Evolutionary conservation across 2,888 invertebrate species (phyloP), one percentile per base, ranked within the genome.

Genomic region (Apodemia duryi): DNA sequence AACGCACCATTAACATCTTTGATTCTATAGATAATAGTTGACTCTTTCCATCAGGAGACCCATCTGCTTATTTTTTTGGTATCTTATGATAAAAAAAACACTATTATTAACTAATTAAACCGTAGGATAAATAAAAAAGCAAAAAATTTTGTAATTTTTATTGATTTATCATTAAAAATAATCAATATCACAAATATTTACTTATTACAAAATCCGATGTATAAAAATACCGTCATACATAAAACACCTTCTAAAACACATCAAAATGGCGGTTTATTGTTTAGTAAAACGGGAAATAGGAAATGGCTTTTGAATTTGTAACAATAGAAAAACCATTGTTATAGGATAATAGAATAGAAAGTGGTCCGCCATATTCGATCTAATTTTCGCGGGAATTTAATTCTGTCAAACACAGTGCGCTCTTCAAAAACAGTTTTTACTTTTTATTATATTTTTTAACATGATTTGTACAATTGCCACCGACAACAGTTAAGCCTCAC

Each of bases 141-240:
- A 13, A 13, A 57, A 57, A 57, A 57, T 32, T 57, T 57, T 57
- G 57, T 57, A 57, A 13, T 88, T 88, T 87, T 88, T 89, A 86
- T 88, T 86, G 86, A 88, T 78, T 85, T 88, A 88, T 88, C 86
- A 64, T 79, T 85, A 81, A 83, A 77, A 77, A 75, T 81, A 71
- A 80, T 85, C 83, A 84, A 82, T 91, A 90, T 90, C 90, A 89
- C 90, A 89, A 86, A 86, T 75, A 80, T 84, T 83, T 83, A 74
- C 85, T 82, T 70, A 75, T 66, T 74, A 81, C 84, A 88, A 82
- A 79, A 77, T 86, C 83, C 79, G 86, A 89, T 88, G 88, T 88
- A 86, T 86, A 77, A 88, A 88, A 89, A 76, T 86, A 76, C 86
- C 76, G 77, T 83, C 78, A 81, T 84, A 46, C 13, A 46, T 85